Evolutionary conservation across 1,140 invertebrate genomes (phyloP).

Genomic region (Arion vulgaris): DNA sequence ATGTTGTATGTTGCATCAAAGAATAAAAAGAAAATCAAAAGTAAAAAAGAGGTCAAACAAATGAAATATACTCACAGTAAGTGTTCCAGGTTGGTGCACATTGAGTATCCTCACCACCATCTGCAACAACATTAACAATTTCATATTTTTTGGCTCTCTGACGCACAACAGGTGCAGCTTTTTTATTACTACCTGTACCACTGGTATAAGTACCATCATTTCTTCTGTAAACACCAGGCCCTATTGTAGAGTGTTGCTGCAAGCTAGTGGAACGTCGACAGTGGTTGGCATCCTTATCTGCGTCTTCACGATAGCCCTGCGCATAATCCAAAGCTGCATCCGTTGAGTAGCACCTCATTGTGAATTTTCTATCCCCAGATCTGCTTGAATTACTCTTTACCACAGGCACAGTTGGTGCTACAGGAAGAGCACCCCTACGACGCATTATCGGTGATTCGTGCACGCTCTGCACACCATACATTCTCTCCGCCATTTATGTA

Average conservation of each 20-base stretch:
- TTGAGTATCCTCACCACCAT: slow-evolving; percentile 37
- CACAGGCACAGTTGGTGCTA: neutral
- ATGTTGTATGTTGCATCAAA: too few species aligned
- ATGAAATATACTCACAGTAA: slow-evolving; percentile 26
- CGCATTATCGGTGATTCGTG: neutral
- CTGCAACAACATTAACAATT: slow-evolving; percentile 21
- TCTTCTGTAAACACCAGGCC: slow-evolving; percentile 13
- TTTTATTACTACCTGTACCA: neutral
- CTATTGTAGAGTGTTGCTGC: slow-evolving; percentile 30
- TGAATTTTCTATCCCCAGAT: slow-evolving; percentile 13
- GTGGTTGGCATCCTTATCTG: neutral
- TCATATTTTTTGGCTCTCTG: slow-evolving; percentile 15
- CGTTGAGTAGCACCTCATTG: slow-evolving; percentile 12
- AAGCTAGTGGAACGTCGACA: slow-evolving; percentile 30
- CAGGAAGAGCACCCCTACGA: neutral
- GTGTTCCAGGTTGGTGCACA: slow-evolving; percentile 38
- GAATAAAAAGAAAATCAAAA: too few species aligned
- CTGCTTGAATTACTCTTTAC: neutral
- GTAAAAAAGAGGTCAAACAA: neutral
- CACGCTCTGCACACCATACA: neutral
- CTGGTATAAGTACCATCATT: neutral
- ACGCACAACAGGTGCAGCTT: slow-evolving; percentile 10
- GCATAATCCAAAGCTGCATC: slow-evolving; percentile 31
- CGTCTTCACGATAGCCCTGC: slow-evolving; percentile 21
- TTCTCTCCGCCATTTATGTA: neutral